phyloP scores from a whole-genome alignment of 2,888 invertebrate genomes.

The Cephalotes varians region DNA sequence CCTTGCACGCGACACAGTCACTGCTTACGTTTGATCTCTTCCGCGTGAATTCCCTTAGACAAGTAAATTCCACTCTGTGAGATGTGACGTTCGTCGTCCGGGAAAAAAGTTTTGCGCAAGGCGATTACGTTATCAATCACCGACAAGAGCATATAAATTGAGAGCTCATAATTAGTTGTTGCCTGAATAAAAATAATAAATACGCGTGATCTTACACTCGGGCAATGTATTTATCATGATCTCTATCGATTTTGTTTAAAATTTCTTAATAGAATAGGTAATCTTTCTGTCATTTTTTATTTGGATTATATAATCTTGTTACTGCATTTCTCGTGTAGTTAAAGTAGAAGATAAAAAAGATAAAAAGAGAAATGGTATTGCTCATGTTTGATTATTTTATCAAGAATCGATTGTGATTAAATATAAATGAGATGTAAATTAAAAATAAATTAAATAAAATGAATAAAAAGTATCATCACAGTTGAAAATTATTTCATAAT shows the following conservation, averaged over 20 bases:
- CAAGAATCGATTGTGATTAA: neutral
- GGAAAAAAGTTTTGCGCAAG: slow-evolving; percentile 9
- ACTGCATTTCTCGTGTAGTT: neutral
- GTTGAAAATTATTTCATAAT: neutral
- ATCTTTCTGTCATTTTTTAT: neutral
- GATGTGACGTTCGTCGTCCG: neutral
- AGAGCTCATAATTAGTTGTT: neutral
- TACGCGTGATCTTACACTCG: neutral
- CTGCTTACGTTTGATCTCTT: neutral
- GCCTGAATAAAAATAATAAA: slow-evolving; percentile 4
- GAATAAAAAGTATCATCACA: neutral
- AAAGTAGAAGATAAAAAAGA: neutral
- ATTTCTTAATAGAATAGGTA: neutral
- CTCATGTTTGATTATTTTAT: neutral
- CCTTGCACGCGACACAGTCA: slow-evolving; percentile 35
- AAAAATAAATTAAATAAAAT: no score
- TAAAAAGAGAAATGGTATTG: neutral
- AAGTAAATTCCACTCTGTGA: slow-evolving; percentile 2
- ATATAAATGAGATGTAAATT: neutral
- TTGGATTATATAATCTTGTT: neutral
- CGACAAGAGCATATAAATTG: neutral
- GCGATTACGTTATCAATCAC: slow-evolving; percentile 29
- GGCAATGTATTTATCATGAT: neutral
- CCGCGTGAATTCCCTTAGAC: neutral
- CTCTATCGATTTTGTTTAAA: neutral